phyloP scores from a whole-genome alignment of 2,888 invertebrate genomes.

The Xanthia togata region DNA sequence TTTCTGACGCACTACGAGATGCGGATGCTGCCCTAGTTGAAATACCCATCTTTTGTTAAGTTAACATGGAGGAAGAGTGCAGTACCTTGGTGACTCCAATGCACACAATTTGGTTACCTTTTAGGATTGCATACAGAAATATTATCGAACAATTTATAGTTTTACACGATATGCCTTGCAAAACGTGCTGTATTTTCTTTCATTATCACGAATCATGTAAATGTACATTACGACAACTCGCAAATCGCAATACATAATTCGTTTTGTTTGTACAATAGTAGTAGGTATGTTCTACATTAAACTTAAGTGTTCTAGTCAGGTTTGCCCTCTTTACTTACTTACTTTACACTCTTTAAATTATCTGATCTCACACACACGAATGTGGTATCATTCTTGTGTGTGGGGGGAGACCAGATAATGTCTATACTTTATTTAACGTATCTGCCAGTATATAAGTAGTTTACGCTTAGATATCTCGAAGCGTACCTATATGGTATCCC shows the following conservation, averaged over 20 bases:
- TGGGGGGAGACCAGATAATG: conserved; percentile 24
- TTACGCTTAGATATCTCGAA: conserved; percentile 28
- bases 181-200: conserved; percentile 31
- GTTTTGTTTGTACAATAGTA: conserved; percentile 44
- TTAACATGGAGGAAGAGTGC: neutral
- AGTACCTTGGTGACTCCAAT: neutral
- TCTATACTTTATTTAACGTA: conserved; percentile 44
- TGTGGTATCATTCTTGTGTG: conserved; percentile 1
- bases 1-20: neutral
- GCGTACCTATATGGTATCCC: conserved; percentile 29
- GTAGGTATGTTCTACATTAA: conserved; percentile 32
- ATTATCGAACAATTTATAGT: neutral
- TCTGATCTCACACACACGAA: no score
- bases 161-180: conserved; percentile 18
- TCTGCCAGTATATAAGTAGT: conserved; percentile 47
- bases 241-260: conserved; percentile 42
- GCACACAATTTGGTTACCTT: neutral
- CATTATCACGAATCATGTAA: conserved; percentile 45
- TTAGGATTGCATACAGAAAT: neutral
- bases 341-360: no score
- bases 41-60: neutral
- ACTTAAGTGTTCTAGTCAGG: conserved; percentile 37
- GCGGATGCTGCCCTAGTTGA: neutral
- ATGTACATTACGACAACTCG: conserved; percentile 27
- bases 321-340: conserved; percentile 10